Evolutionary conservation across 2,888 invertebrate genomes (phyloP).

Genomic region (Griposia aprilina): DNA sequence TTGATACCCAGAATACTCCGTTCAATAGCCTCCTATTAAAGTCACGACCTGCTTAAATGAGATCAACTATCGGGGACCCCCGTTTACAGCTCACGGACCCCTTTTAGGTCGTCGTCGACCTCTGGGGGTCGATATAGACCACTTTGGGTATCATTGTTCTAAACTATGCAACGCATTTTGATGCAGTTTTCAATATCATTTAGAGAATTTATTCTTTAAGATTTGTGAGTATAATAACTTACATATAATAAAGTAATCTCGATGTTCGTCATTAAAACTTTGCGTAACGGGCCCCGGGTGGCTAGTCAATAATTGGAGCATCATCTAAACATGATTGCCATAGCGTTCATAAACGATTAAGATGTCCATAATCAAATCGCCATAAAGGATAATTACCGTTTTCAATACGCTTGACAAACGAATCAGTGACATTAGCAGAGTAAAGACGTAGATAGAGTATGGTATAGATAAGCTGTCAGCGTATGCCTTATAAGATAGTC

Average conservation of each 20-base stretch:
- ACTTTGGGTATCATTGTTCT: too few relatives aligned
- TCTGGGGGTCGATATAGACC: too few relatives aligned
- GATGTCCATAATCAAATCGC: constrained; percentile 4
- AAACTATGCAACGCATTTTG: background rate
- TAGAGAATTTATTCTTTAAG: background rate
- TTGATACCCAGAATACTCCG: too few relatives aligned
- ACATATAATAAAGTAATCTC: background rate
- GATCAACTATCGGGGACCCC: too few relatives aligned
- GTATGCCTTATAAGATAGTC: background rate
- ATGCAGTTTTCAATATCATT: background rate
- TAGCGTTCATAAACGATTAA: constrained; percentile 8
- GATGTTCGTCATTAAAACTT: background rate
- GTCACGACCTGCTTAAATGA: too few relatives aligned
- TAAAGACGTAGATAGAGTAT: background rate
- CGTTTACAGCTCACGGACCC: too few relatives aligned
- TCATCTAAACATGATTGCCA: background rate
- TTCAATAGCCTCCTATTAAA: too few relatives aligned
- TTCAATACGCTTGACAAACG: background rate
- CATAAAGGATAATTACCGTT: constrained; percentile 8
- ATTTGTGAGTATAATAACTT: too few relatives aligned
- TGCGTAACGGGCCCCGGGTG: background rate
- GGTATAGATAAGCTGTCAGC: background rate
- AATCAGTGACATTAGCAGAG: background rate
- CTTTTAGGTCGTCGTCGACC: too few relatives aligned
- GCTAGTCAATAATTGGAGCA: background rate